These are phyloP conservation scores for Cichladusa arquata DNA, from an alignment of 2,113 vertebrate species.

Conservation along the genomic window DNA sequence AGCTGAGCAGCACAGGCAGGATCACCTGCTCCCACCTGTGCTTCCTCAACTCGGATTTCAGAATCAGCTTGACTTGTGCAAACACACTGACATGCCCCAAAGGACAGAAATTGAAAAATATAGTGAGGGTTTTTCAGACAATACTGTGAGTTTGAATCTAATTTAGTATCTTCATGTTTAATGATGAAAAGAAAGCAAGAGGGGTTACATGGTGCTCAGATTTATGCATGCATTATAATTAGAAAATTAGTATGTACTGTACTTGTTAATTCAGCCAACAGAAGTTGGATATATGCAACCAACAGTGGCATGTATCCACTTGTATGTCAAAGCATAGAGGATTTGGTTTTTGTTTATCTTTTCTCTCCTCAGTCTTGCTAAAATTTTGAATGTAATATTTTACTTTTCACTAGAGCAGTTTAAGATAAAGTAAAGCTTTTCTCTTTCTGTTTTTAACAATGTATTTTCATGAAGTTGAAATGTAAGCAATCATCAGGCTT, in stretches of 20 bases:
- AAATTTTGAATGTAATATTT: not conserved
- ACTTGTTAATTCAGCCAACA: not conserved
- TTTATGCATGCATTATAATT: not conserved
- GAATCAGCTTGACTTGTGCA: not conserved
- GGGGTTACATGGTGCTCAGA: not conserved
- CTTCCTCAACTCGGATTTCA: fast-evolving
- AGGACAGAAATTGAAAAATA: not conserved
- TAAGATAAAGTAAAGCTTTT: not conserved
- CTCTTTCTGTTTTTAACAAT: not conserved
- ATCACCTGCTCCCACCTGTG: not conserved
- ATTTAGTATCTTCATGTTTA: not conserved
- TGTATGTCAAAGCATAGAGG: not conserved
- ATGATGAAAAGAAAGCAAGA: not conserved
- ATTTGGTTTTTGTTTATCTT: not conserved
- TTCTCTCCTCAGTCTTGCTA: not conserved
- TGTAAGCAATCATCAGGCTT: not conserved
- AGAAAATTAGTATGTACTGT: not conserved
- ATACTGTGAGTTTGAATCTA: not conserved
- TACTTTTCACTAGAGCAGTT: not conserved
- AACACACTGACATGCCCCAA: not conserved
- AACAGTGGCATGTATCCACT: not conserved
- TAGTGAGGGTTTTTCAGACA: not conserved
- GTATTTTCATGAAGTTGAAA: not conserved
- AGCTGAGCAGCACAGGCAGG: not conserved
- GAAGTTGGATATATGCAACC: not conserved